Conservation (phyloP, 2,113 vertebrate genomes). For the Istiophorus platypterus region DNA sequence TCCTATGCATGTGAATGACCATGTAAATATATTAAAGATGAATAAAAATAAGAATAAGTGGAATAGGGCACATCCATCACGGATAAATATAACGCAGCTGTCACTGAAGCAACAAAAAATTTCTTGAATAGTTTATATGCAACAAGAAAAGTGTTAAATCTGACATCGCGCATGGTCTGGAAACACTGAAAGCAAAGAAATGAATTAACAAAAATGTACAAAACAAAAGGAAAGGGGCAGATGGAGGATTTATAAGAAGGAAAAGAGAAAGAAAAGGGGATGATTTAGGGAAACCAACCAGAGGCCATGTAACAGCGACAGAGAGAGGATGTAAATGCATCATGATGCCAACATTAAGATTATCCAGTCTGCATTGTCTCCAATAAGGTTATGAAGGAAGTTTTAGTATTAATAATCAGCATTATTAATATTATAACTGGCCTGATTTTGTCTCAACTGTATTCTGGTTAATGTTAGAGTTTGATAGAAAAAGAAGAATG, state of each 20-base stretch:
- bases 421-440: not conserved
- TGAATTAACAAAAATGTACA: not conserved
- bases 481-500: not conserved
- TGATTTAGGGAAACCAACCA: not conserved
- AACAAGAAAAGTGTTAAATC: not conserved
- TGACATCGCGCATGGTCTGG: not conserved
- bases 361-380: not conserved
- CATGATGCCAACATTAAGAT: not conserved
- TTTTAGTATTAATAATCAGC: not conserved
- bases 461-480: not conserved
- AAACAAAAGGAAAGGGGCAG: not conserved
- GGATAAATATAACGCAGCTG: not conserved
- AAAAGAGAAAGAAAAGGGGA: not conserved
- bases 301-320: not conserved
- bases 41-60: not conserved
- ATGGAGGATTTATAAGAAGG: not conserved
- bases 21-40: not conserved
- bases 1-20: not conserved
- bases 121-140: not conserved
- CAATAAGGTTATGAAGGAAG: not conserved
- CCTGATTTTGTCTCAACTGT: not conserved
- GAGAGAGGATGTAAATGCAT: constrained; percentile 14
- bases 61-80: not conserved
- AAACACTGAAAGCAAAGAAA: not conserved
- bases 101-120: not conserved